A percentile compares a stretch with the other conserved stretches of the same genome.
Evolutionary conservation across 2,888 invertebrate genomes (phyloP).

Genomic region (Athalia circularis): DNA sequence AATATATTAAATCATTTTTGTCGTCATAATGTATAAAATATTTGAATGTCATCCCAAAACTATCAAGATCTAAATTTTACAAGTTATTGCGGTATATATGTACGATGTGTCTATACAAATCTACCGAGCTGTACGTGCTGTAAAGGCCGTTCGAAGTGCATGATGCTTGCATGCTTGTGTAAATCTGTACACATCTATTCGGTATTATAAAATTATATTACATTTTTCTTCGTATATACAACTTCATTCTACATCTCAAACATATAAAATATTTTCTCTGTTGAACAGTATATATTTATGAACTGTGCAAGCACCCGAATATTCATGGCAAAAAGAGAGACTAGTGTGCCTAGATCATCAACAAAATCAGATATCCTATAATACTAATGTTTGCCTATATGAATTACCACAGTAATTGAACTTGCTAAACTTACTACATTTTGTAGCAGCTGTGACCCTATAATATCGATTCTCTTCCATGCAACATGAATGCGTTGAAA

Average conservation of each 20-base stretch:
- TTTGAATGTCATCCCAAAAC: constrained; percentile 17
- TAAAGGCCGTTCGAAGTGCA: neutral
- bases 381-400: neutral
- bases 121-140: constrained; percentile 12
- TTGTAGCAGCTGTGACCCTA: neutral
- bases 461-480: neutral
- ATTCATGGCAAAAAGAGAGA: constrained; percentile 2
- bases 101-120: constrained; percentile 20
- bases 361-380: constrained; percentile 23
- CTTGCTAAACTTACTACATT: neutral
- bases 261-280: neutral
- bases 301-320: neutral
- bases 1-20: constrained; percentile 31
- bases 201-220: constrained; percentile 28
- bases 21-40: constrained; percentile 24
- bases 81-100: constrained; percentile 19
- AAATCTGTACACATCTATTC: constrained; percentile 5
- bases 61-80: constrained; percentile 35
- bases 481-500: neutral
- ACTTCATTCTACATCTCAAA: neutral
- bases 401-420: neutral
- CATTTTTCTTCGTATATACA: constrained; percentile 26
- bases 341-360: constrained; percentile 8
- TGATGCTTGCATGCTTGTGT: neutral
- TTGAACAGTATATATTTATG: neutral